Conservation (phyloP, 2,113 vertebrate species). For the Corythornis vintsioides region DNA sequence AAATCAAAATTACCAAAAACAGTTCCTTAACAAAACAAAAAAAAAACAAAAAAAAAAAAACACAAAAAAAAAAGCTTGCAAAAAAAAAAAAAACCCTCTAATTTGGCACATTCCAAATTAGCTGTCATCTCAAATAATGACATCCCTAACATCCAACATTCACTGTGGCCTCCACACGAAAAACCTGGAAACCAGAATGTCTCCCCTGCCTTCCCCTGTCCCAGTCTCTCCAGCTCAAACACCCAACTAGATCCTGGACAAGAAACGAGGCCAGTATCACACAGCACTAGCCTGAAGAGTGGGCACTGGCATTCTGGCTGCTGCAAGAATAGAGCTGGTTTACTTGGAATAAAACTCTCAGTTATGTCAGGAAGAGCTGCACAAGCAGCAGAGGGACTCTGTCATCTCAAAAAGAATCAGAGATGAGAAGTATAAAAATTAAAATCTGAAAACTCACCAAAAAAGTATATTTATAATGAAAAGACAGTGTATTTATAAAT, state of each 20-base stretch:
- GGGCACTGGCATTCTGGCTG: background rate
- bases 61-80: too few relatives aligned
- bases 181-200: background rate
- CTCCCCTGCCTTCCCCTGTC: background rate
- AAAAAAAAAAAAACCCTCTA: background rate
- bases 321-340: background rate
- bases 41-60: too few relatives aligned
- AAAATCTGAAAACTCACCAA: slow-evolving; percentile 22
- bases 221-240: background rate
- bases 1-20: background rate
- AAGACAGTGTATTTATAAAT: slow-evolving; percentile 41
- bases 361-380: background rate
- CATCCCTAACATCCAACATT: background rate
- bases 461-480: slow-evolving; percentile 21
- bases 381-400: background rate
- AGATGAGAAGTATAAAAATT: slow-evolving; percentile 23
- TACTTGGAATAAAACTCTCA: background rate
- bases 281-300: background rate
- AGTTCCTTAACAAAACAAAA: background rate
- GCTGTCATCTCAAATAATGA: background rate
- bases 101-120: background rate
- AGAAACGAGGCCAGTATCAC: background rate
- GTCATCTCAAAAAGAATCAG: slow-evolving; percentile 39
- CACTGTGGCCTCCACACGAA: background rate
- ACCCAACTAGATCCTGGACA: background rate